Conservation (phyloP, 1,140 invertebrate species). For the Panagrolaimus sp. region DNA sequence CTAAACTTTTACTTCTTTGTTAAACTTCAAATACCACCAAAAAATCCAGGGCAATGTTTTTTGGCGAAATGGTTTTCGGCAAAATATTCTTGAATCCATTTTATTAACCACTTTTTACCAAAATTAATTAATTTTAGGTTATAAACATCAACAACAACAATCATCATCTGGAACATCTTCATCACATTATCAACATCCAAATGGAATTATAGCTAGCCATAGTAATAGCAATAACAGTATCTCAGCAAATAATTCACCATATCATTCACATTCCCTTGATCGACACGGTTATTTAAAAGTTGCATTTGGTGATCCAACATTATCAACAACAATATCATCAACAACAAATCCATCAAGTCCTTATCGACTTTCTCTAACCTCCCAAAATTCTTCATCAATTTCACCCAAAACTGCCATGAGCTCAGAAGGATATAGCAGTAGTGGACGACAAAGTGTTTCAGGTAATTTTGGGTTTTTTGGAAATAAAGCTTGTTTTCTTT, state of each 20-base stretch:
- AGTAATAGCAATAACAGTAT: neutral
- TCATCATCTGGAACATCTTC: too few species aligned
- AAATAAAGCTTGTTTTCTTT: neutral
- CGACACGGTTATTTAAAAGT: slow-evolving; percentile 25
- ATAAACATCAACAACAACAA: too few species aligned
- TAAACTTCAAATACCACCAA: too few species aligned
- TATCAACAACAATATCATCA: neutral
- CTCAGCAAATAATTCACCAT: neutral
- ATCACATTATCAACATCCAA: too few species aligned
- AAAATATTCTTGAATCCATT: too few species aligned
- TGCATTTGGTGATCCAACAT: neutral
- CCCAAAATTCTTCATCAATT: neutral
- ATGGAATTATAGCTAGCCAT: neutral
- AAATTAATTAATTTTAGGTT: too few species aligned
- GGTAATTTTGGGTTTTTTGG: slow-evolving; percentile 1
- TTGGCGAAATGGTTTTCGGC: too few species aligned
- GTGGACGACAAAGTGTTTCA: slow-evolving; percentile 9
- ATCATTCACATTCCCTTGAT: slow-evolving; percentile 27
- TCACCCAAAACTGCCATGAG: neutral
- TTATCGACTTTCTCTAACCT: slow-evolving; percentile 8
- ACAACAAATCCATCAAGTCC: neutral
- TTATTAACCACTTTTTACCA: too few species aligned
- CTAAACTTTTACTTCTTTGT: too few species aligned
- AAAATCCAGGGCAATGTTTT: too few species aligned
- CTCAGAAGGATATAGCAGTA: neutral